A percentile compares a stretch with the other conserved stretches of the same genome.
Conservation (phyloP, 1,140 invertebrate species). For the Octopus bimaculoides region DNA sequence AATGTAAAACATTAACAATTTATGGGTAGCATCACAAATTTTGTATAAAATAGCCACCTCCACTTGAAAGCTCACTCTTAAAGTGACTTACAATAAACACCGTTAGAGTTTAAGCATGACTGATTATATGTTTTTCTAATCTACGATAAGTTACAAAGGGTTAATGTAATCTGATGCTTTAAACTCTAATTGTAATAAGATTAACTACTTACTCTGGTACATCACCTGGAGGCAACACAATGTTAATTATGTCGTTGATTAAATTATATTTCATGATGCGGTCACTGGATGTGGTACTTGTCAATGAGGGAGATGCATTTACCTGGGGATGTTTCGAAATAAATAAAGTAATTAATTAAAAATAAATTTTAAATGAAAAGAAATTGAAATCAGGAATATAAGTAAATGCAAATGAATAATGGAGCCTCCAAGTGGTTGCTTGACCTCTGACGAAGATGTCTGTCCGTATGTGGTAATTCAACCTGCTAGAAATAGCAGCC, state of each 20-base stretch:
- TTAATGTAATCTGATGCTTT: neutral
- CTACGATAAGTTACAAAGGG: neutral
- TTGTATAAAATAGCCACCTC: neutral
- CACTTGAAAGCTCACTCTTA: neutral
- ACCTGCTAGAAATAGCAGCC: too few species aligned
- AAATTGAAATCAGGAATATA: too few species aligned
- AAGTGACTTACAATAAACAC: neutral
- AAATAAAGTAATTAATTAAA: too few species aligned
- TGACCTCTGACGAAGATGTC: too few species aligned
- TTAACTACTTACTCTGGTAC: constrained; percentile 68
- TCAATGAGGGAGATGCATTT: constrained; percentile 91
- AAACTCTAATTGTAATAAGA: neutral
- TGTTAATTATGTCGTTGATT: constrained; percentile 90
- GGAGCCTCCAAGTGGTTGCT: too few species aligned
- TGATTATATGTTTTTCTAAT: neutral
- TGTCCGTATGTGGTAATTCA: too few species aligned
- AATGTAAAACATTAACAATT: neutral
- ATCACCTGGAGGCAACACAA: constrained; percentile 85
- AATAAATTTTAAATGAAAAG: too few species aligned
- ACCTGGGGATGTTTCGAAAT: constrained; percentile 61
- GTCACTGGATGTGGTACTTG: constrained; percentile 93
- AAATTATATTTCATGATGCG: constrained; percentile 93
- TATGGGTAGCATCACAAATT: neutral
- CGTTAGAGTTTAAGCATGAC: neutral
- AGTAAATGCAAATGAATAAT: too few species aligned